These are phyloP conservation scores for Coelopa frigida DNA, from an alignment of 1,140 invertebrate genomes.

Conservation along the genomic window DNA sequence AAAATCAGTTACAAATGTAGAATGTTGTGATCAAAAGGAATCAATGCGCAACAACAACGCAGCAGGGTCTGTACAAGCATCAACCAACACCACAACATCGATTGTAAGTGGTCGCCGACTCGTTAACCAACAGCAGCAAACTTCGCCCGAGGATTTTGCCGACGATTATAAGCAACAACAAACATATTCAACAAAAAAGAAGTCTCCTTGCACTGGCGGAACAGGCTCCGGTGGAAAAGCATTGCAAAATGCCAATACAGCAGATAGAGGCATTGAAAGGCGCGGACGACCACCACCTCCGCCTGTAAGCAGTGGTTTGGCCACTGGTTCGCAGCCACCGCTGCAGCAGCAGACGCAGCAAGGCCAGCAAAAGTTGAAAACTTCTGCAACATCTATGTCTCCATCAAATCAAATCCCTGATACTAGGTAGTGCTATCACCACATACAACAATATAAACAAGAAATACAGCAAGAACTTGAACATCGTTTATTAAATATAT, in stretches of 20 bases:
- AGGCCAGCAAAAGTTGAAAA: conserved; percentile 33
- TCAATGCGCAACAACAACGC: conserved; percentile 39
- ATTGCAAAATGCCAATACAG: too few relatives aligned
- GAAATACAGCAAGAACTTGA: conserved; percentile 33
- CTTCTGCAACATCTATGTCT: conserved; percentile 16
- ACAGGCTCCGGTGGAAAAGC: conserved; percentile 28
- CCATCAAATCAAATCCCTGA: conserved; percentile 42
- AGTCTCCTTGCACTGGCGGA: conserved; percentile 13
- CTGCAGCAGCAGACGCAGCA: conserved; percentile 32
- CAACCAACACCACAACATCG: conserved; percentile 21
- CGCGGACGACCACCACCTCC: conserved; percentile 31
- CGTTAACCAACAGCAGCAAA: conserved; percentile 43
- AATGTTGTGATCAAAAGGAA: conserved; percentile 16
- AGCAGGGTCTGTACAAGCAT: conserved; percentile 22
- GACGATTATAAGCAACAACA: conserved; percentile 32
- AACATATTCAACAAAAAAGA: conserved; percentile 16
- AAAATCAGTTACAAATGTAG: conserved; percentile 27
- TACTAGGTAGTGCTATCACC: conserved; percentile 43
- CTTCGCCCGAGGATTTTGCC: conserved; percentile 39
- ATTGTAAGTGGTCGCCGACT: conserved; percentile 22
- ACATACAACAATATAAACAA: conserved; percentile 21
- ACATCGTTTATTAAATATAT: conserved; percentile 43
- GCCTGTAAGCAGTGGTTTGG: conserved; percentile 17
- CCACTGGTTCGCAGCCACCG: conserved; percentile 30
- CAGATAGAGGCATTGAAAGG: conserved; percentile 40